Conservation (phyloP, 2,888 invertebrate species). For the Heliconius charithonia region DNA sequence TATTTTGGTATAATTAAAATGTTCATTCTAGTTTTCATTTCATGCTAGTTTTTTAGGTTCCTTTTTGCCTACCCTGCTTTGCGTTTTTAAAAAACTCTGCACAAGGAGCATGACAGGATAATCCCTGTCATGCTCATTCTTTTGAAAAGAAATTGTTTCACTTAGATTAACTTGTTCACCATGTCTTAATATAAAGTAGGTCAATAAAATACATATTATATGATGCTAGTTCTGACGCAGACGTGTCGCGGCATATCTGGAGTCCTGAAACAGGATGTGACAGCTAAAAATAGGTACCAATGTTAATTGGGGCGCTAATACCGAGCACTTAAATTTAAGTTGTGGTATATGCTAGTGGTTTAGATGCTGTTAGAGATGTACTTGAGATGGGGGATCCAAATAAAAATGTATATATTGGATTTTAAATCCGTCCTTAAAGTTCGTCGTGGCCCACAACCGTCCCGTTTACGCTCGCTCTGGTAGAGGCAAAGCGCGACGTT, state of each 20-base stretch:
- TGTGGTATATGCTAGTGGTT: conserved; percentile 11
- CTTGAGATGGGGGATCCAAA: background rate
- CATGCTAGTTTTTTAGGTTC: background rate
- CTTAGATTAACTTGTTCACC: background rate
- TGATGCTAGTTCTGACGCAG: conserved; percentile 5
- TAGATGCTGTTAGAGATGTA: background rate
- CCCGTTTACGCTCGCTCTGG: background rate
- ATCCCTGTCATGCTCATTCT: too few species aligned
- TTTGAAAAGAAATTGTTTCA: too few species aligned
- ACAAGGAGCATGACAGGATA: too few species aligned
- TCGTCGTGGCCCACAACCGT: too few species aligned
- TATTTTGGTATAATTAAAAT: too few species aligned
- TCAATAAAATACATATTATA: conserved; percentile 6
- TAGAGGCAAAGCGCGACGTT: background rate
- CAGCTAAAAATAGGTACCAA: conserved; percentile 56
- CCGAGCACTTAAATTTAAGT: conserved; percentile 43
- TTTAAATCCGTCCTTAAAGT: too few species aligned
- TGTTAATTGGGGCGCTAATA: conserved; percentile 49
- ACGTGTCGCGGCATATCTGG: conserved; percentile 39
- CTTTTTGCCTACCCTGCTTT: background rate
- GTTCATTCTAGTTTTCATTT: too few species aligned
- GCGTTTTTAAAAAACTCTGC: too few species aligned
- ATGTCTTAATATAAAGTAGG: background rate
- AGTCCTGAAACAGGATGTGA: conserved; percentile 56
- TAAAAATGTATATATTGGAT: background rate